Evolutionary conservation across 1,140 invertebrate genomes (phyloP).

Genomic region (Octopus sinensis): DNA sequence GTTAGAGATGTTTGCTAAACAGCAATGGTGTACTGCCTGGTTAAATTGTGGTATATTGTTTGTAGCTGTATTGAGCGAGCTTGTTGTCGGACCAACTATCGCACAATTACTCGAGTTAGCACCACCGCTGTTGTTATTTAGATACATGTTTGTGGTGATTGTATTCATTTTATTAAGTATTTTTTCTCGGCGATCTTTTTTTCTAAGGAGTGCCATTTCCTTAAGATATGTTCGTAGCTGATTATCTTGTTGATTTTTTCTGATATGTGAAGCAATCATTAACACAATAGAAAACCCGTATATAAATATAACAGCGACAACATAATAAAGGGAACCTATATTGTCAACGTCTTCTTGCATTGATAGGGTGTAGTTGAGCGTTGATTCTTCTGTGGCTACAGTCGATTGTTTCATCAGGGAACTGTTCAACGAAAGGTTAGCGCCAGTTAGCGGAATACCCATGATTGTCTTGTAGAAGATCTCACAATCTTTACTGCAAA

Average conservation of each 20-base stretch:
- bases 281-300: constrained; percentile 55
- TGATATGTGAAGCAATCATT: constrained; percentile 56
- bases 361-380: not conserved
- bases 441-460: too few species aligned
- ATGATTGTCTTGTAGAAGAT: too few species aligned
- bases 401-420: too few species aligned
- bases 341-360: constrained; percentile 34
- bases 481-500: too few species aligned
- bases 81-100: too few species aligned
- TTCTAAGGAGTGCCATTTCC: constrained; percentile 49
- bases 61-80: too few species aligned
- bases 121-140: too few species aligned
- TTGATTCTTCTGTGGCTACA: not conserved
- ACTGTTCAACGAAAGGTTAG: too few species aligned
- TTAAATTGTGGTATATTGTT: too few species aligned
- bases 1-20: too few species aligned
- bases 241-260: constrained; percentile 53
- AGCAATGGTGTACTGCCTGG: too few species aligned
- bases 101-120: too few species aligned
- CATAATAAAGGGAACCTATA: constrained; percentile 54
- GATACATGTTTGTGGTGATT: constrained; percentile 24
- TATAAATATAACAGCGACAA: constrained; percentile 53
- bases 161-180: constrained; percentile 38
- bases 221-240: constrained; percentile 51
- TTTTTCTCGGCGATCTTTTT: constrained; percentile 47